These are phyloP conservation scores for Thymelicus acteon DNA, from an alignment of 2,888 invertebrate species.

Conservation along the genomic window DNA sequence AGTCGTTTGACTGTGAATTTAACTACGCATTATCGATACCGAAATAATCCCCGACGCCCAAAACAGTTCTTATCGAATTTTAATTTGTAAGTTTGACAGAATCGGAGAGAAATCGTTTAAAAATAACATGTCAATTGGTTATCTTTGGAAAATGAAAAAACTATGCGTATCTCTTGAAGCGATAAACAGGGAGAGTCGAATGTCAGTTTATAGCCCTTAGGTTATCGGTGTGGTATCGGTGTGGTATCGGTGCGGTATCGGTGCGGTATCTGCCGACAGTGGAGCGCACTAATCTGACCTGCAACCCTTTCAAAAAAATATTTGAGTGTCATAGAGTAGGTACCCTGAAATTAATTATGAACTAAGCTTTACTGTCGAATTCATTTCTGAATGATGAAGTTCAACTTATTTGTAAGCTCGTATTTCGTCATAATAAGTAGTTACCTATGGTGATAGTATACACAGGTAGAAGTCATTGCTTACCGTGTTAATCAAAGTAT, in stretches of 20 bases:
- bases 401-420: too few species aligned
- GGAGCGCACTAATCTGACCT: conserved; percentile 37
- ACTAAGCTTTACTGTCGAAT: too few species aligned
- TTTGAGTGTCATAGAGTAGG: neutral
- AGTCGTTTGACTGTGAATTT: too few species aligned
- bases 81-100: conserved; percentile 9
- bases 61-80: conserved; percentile 16
- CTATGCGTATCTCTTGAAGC: conserved; percentile 47
- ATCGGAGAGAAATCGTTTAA: conserved; percentile 7
- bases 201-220: conserved; percentile 58
- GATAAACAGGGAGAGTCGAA: conserved; percentile 42
- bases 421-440: too few species aligned
- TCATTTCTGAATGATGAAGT: too few species aligned
- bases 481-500: too few species aligned
- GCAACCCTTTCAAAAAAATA: conserved; percentile 40
- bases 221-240: conserved; percentile 51
- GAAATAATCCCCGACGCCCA: neutral
- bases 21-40: too few species aligned
- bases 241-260: neutral
- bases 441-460: too few species aligned
- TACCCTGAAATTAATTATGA: too few species aligned
- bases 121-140: conserved; percentile 29
- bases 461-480: too few species aligned
- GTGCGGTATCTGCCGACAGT: conserved; percentile 23
- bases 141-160: conserved; percentile 50